These are phyloP conservation scores for Harpegnathos saltator DNA, from an alignment of 1,140 invertebrate species.

Conservation along the genomic window DNA sequence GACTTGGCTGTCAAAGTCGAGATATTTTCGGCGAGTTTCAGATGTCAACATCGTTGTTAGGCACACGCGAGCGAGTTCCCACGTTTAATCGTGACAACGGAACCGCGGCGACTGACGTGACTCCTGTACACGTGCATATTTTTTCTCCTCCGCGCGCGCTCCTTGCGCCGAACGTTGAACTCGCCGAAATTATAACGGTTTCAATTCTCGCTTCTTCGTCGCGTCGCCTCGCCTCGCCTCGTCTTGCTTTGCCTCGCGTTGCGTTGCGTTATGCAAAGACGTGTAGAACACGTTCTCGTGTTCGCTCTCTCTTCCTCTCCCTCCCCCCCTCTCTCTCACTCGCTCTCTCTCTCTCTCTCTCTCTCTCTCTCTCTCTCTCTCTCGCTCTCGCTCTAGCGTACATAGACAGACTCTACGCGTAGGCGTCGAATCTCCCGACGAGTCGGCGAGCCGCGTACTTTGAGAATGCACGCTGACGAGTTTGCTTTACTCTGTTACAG, in stretches of 20 bases:
- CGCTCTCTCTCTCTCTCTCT: too few relatives aligned
- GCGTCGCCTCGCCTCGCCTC: too few relatives aligned
- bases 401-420: too few relatives aligned
- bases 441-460: neutral
- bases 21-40: neutral
- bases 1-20: neutral
- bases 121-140: neutral
- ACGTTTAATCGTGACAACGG: slow-evolving; percentile 29
- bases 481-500: slow-evolving; percentile 87
- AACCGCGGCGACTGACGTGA: neutral
- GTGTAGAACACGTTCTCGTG: too few relatives aligned
- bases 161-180: slow-evolving; percentile 24
- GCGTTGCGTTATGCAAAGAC: too few relatives aligned
- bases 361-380: too few relatives aligned
- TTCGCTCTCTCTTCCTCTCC: too few relatives aligned
- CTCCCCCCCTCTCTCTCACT: too few relatives aligned
- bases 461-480: slow-evolving; percentile 1
- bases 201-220: neutral
- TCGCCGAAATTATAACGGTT: slow-evolving; percentile 49
- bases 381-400: too few relatives aligned
- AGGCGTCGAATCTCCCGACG: neutral
- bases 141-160: neutral
- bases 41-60: neutral
- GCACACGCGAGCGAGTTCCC: slow-evolving; percentile 7
- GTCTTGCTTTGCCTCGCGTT: too few relatives aligned